phyloP scores from a whole-genome alignment of 2,797 vertebrate genomes.

The Hydrophis major region DNA sequence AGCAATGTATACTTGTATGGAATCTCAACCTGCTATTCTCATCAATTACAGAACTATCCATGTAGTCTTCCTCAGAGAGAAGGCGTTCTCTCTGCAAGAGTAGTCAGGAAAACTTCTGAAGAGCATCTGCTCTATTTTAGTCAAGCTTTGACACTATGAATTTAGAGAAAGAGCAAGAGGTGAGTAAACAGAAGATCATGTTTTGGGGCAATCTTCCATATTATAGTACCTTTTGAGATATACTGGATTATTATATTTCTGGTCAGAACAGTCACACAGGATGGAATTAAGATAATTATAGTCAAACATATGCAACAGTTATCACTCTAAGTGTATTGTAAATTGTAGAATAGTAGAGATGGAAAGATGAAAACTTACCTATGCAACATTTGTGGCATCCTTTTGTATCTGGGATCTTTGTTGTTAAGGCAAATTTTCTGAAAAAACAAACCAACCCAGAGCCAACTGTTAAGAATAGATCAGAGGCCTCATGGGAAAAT shows the following conservation, averaged over 20 bases:
- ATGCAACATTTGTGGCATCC: constrained; percentile 99
- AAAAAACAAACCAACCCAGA: constrained; percentile 50
- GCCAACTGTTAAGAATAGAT: not conserved
- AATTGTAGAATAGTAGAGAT: not conserved
- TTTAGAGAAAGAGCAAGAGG: not conserved
- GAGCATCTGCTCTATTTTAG: not conserved
- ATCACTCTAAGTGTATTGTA: not conserved
- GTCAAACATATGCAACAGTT: not conserved
- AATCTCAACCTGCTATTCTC: not conserved
- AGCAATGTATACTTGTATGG: not conserved
- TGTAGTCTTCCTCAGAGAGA: not conserved
- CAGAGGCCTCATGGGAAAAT: not conserved
- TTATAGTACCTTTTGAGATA: not conserved
- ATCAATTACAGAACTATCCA: not conserved
- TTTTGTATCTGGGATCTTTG: constrained; percentile 98
- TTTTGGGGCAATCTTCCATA: not conserved
- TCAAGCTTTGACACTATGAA: not conserved
- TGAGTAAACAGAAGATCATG: not conserved
- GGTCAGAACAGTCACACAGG: not conserved
- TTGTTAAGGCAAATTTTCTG: constrained; percentile 96
- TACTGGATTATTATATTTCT: not conserved
- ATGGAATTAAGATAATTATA: not conserved
- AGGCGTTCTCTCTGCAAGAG: not conserved
- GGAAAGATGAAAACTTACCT: constrained; percentile 75
- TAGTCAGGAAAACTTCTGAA: not conserved